Percentiles rank a stretch among this genome's conserved stretches.
phyloP scores from a whole-genome alignment of 2,797 vertebrate genomes.

The Pseudochirops corinnae region DNA sequence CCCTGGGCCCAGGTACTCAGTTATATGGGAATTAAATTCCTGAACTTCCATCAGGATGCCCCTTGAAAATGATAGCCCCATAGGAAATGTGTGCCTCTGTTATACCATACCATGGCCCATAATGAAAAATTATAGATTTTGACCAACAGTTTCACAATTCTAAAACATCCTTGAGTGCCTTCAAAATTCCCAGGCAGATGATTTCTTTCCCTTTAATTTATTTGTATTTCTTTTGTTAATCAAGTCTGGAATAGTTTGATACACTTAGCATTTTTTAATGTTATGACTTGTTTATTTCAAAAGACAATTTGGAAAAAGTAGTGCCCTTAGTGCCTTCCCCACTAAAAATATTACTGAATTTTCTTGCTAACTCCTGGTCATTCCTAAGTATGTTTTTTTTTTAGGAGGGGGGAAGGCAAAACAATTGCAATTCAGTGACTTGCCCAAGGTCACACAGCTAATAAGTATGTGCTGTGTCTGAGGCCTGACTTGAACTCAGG shows the following conservation, averaged over 20 bases:
- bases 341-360: not conserved
- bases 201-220: conserved; percentile 10
- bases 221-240: conserved; percentile 6
- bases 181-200: conserved; percentile 5
- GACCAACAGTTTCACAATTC: not conserved
- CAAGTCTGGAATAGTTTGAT: conserved; percentile 24
- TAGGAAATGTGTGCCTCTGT: not conserved
- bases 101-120: not conserved
- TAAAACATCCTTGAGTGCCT: not conserved
- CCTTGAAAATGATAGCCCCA: not conserved
- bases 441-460: too few species aligned
- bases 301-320: conserved; percentile 25
- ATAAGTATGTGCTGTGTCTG: too few species aligned
- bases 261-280: not conserved
- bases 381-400: not conserved
- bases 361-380: conserved; percentile 17
- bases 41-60: not conserved
- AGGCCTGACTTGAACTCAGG: too few species aligned
- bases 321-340: not conserved
- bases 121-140: not conserved
- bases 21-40: not conserved
- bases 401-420: too few species aligned
- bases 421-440: too few species aligned
- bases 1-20: not conserved
- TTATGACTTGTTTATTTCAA: not conserved